Base-by-base conservation (phyloP, 2,797 vertebrate genomes). In the Xyrichtys novacula region DNA sequence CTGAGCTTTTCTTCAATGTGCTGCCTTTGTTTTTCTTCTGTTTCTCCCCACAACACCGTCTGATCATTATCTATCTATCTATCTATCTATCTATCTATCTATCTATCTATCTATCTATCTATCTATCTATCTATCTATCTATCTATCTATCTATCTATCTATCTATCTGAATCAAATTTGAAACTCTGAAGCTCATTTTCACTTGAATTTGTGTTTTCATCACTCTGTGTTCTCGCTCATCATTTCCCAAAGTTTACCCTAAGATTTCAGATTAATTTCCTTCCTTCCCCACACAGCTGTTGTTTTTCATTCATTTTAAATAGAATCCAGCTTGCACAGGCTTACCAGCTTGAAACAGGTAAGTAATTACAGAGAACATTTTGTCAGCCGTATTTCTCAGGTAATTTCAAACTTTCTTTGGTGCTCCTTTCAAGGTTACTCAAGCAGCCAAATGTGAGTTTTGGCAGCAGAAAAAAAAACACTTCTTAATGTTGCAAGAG, bases 1-100 rank as follows among this genome's bases (percentile, higher is more conserved):
- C 61, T 53, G 42, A 59, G 54, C 66, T 67, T 81, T 86, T 83
- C 74, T 87, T 85, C 71, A 78, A 6, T 0, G 29, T 43, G 50
- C 58, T 52, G 40, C 64, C 64, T 83, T 83, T 79, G 61, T 85
- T 62, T 22, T 52, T 65, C 29, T 29, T 76, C 68, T 57, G 31
- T 62, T 29, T 78, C n/a, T 71, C 44, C 67, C 25, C 43, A 39
- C 53, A 69, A 34, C 50, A 54, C 5, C 32, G 34, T 4, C 43
- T n/a, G 23, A 47, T 48, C 49, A 68, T 48, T 71, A 63, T 68
- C 19, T 40, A 40, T 40, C 17, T 42, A 25, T 69, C 55, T 42
- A 28, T 67, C 29, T 49, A 12, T 72, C 29, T 49, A 10, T 64
- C 52, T 57, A 26, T 59, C 39, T 38, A 31, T 54, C 40, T 46